Conservation (phyloP, 2,888 invertebrate species). For the Ametastegia equiseti region DNA sequence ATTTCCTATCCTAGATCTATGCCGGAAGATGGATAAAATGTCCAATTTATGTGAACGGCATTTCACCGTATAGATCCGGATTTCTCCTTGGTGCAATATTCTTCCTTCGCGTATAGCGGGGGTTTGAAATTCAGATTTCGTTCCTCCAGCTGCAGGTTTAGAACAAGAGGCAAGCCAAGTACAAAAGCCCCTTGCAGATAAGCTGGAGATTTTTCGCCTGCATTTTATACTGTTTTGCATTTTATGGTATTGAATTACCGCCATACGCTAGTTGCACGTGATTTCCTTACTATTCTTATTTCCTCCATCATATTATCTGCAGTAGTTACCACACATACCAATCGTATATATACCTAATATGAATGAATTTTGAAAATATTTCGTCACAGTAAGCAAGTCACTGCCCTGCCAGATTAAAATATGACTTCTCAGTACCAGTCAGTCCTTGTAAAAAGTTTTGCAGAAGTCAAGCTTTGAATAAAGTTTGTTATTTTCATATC, state of each 20-base stretch:
- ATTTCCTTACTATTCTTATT: background rate
- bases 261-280: constrained; percentile 12
- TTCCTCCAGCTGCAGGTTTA: background rate
- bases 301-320: background rate
- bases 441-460: background rate
- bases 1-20: constrained; percentile 42
- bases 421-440: constrained; percentile 3
- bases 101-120: background rate
- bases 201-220: background rate
- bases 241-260: constrained; percentile 29
- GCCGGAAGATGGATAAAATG: constrained; percentile 43
- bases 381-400: background rate
- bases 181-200: constrained; percentile 24
- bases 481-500: background rate
- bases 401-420: constrained; percentile 1
- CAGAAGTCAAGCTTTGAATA: constrained; percentile 20
- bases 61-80: constrained; percentile 4
- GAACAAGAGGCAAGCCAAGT: constrained; percentile 18
- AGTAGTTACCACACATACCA: background rate
- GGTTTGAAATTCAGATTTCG: constrained; percentile 41
- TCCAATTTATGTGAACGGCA: constrained; percentile 41
- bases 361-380: background rate
- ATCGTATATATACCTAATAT: background rate
- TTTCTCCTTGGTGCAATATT: constrained; percentile 28
- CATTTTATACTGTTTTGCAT: constrained; percentile 15